These are phyloP conservation scores for Chelidonichthys spinosus DNA, from an alignment of 2,797 vertebrate genomes.

Conservation along the genomic window DNA sequence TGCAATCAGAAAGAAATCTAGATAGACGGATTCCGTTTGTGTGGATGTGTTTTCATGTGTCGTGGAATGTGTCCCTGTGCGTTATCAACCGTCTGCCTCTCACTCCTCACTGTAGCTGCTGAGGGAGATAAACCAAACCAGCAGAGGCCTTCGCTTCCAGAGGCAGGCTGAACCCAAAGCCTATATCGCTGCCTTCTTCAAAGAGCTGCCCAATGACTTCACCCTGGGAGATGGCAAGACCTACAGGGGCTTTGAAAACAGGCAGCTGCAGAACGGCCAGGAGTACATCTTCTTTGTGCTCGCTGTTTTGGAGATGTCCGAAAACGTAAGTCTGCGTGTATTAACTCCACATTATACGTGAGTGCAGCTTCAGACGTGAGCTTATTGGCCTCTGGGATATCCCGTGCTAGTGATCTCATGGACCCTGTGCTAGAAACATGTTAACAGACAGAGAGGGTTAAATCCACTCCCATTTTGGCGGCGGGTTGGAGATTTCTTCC, in stretches of 20 bases:
- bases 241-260: constrained; percentile 97
- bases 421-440: constrained; percentile 30
- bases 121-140: constrained; percentile 95
- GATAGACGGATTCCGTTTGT: constrained; percentile 58
- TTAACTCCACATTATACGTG: constrained; percentile 3
- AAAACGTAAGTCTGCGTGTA: constrained; percentile 89
- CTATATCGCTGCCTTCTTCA: constrained; percentile 97
- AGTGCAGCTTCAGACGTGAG: constrained; percentile 13
- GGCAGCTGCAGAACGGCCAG: constrained; percentile 94
- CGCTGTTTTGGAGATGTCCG: constrained; percentile 95
- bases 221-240: constrained; percentile 93
- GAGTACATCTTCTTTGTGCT: constrained; percentile 98
- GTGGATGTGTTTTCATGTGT: constrained; percentile 48
- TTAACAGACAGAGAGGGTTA: constrained; percentile 27
- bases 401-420: constrained; percentile 17
- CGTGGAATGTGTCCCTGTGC: constrained; percentile 32
- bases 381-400: constrained; percentile 3
- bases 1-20: constrained; percentile 53
- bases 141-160: constrained; percentile 91
- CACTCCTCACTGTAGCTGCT: constrained; percentile 86
- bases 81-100: constrained; percentile 56
- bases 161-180: constrained; percentile 94
- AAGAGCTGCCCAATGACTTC: constrained; percentile 95
- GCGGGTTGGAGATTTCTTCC: constrained; percentile 34
- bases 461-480: constrained; percentile 19